A percentile compares a stretch with the other conserved stretches of the same genome.
These are phyloP conservation scores for Hyposmocoma kahamanoa DNA, from an alignment of 1,140 invertebrate species.

Conservation along the genomic window DNA sequence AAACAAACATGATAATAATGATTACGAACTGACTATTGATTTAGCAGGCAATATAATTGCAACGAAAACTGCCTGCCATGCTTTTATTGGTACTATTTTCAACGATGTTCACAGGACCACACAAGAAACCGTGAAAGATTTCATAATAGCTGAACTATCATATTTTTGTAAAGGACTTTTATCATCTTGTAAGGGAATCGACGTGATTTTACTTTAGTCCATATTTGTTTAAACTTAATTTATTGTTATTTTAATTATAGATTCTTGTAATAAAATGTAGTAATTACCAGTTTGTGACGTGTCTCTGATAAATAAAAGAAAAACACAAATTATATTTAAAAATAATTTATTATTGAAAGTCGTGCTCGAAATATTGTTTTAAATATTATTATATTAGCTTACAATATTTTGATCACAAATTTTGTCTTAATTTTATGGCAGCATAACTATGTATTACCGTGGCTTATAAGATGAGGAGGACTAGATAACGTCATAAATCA, in stretches of 20 bases:
- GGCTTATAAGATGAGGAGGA: too few species aligned
- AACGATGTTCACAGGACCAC: slow-evolving; percentile 36
- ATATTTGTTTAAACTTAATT: slow-evolving; percentile 17
- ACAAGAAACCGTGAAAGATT: slow-evolving; percentile 39
- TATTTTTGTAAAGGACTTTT: slow-evolving; percentile 57
- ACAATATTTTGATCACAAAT: slow-evolving; percentile 65
- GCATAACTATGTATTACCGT: slow-evolving; percentile 18
- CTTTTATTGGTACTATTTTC: slow-evolving; percentile 53
- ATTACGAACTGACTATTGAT: slow-evolving; percentile 39
- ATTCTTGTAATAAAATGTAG: too few species aligned
- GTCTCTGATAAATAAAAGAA: too few species aligned
- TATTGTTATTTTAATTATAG: slow-evolving; percentile 17
- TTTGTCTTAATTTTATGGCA: slow-evolving; percentile 43
- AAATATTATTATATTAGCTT: neutral
- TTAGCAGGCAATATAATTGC: slow-evolving; percentile 56
- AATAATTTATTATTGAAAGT: slow-evolving; percentile 22
- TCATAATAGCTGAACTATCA: slow-evolving; percentile 49
- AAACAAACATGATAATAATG: slow-evolving; percentile 6
- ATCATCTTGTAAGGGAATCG: slow-evolving; percentile 47
- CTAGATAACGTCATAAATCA: too few species aligned
- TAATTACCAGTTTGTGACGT: too few species aligned
- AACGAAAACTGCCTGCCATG: slow-evolving; percentile 49
- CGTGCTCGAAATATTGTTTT: slow-evolving; percentile 62
- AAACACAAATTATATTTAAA: neutral
- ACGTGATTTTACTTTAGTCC: slow-evolving; percentile 52